Evolutionary conservation across 2,113 vertebrate genomes (phyloP).

Genomic region (Lanius ludovicianus): DNA sequence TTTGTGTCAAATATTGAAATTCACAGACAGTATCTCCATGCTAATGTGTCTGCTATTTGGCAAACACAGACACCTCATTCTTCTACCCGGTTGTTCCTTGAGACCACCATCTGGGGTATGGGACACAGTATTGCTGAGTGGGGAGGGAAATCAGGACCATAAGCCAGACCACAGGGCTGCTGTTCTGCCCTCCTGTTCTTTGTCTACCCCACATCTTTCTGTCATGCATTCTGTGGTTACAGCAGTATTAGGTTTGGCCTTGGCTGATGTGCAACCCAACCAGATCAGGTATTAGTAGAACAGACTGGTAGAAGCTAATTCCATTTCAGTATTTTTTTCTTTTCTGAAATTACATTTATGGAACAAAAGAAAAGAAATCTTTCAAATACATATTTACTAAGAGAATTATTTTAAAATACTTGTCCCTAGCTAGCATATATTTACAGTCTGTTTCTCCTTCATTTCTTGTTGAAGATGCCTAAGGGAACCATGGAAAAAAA

Average conservation of each 20-base stretch:
- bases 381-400: background rate
- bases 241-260: background rate
- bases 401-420: background rate
- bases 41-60: background rate
- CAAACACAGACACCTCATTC: background rate
- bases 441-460: background rate
- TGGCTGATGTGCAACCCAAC: background rate
- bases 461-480: background rate
- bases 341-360: background rate
- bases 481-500: background rate
- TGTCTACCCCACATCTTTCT: background rate
- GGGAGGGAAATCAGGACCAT: background rate
- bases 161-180: background rate
- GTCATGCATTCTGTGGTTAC: accelerated
- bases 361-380: background rate
- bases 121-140: background rate
- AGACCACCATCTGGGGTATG: background rate
- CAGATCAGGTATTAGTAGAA: background rate
- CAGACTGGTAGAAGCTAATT: background rate
- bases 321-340: background rate
- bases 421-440: background rate
- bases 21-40: background rate
- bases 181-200: background rate
- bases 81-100: background rate
- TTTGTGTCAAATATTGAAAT: background rate